A percentile compares a stretch with the other conserved stretches of the same genome.
Conservation (phyloP, 2,797 vertebrate genomes). For the Mastacembelus armatus region DNA sequence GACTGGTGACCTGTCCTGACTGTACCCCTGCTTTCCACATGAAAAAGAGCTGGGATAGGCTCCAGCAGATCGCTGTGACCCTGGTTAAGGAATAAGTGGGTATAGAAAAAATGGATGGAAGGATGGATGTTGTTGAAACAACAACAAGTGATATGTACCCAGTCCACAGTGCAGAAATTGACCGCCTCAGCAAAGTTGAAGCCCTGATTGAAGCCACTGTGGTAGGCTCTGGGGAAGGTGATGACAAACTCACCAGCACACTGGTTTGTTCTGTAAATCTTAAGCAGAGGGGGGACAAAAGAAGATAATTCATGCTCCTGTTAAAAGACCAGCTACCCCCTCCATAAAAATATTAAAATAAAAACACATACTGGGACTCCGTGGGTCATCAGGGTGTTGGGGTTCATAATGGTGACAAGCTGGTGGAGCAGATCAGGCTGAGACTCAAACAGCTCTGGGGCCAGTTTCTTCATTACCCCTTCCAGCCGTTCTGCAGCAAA, state of each 20-base stretch:
- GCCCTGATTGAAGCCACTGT: constrained; percentile 98
- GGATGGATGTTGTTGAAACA: too few relatives aligned
- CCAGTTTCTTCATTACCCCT: constrained; percentile 96
- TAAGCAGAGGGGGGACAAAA: constrained; percentile 26
- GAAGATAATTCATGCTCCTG: not conserved
- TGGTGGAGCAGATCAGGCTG: constrained; percentile 96
- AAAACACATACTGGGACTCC: constrained; percentile 89
- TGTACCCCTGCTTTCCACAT: too few relatives aligned
- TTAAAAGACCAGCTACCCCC: not conserved
- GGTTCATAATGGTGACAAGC: constrained; percentile 97
- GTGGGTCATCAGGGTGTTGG: constrained; percentile 94
- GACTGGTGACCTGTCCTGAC: too few relatives aligned
- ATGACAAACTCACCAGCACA: constrained; percentile 98
- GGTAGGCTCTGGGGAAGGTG: constrained; percentile 96
- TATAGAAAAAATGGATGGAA: too few relatives aligned
- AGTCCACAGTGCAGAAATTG: constrained; percentile 98
- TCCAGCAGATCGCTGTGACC: too few relatives aligned
- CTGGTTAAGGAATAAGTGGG: too few relatives aligned
- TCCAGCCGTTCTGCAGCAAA: constrained; percentile 96
- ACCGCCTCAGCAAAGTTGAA: constrained; percentile 99
- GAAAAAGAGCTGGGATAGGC: too few relatives aligned
- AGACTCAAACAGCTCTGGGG: constrained; percentile 95
- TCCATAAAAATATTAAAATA: not conserved
- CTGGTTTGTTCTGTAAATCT: constrained; percentile 98
- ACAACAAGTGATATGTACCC: constrained; percentile 86